Evolutionary conservation across 2,113 vertebrate species (phyloP), one percentile per base, ranked within the genome.

Genomic region (Carassius carassius): DNA sequence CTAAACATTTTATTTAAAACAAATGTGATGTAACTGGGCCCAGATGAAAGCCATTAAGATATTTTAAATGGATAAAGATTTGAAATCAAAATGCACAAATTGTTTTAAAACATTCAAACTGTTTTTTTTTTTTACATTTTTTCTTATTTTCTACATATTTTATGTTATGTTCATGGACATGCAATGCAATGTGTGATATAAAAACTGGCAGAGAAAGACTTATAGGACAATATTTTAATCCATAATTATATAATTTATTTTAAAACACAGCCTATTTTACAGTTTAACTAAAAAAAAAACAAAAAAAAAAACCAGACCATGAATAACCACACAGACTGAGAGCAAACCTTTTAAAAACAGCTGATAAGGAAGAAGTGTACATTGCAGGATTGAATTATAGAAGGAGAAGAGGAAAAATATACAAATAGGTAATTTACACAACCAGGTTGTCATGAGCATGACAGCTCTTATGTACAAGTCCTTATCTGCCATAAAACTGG

Each of bases 191-290:
- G 35, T 70, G 32, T 37, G 4, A 1, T 21, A 73, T 69, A 4
- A 37, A 35, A 32, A 62, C 1, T 29, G 23, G 11, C 17, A 12
- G 32, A 5, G 16, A 19, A 44, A 21, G 8, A 44, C 4, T 7
- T 81, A n/a, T 67, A 5, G 44, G 35, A 10, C 85, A 89, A 90
- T 72, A 89, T 81, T 94, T 94, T 92, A 93, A 93, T 94, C 75
- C 89, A 92, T 92, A 92, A 92, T 84, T 90, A 89, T 85, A 86
- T 84, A 67, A 92, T 85, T 88, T 91, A 94, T 91, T 92, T 91
- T 23, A 58, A 91, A 93, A 94, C 93, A 88, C 86, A 92, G 89
- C 84, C 92, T 95, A 95, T 93, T 88, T 92, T 93, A 94, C 90
- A 94, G 56, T 86, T 83, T 84, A 86, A 87, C 92, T 92, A 89